phyloP scores from a whole-genome alignment of 2,113 vertebrate species.

The Neotoma lepida region DNA sequence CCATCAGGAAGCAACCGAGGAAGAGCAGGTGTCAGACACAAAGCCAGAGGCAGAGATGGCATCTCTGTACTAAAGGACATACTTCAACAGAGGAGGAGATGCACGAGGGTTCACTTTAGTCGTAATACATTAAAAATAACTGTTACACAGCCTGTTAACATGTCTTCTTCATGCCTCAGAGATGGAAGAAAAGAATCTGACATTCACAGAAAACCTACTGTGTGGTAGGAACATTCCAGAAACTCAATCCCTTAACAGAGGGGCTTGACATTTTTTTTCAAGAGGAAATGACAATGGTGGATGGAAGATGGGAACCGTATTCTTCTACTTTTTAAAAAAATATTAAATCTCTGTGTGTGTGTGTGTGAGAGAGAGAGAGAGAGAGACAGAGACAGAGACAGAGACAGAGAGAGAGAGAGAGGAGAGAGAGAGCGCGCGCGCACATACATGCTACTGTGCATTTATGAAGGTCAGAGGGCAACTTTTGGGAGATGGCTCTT shows the following conservation, averaged over 20 bases:
- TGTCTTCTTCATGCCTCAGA: neutral
- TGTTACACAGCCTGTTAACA: neutral
- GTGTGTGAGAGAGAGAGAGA: neutral
- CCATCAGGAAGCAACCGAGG: too few relatives aligned
- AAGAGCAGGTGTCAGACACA: too few relatives aligned
- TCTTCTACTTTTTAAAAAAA: neutral
- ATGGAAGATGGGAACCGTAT: neutral
- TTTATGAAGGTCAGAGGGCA: neutral
- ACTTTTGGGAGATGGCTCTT: neutral
- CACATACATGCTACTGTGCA: neutral
- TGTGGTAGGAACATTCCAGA: neutral
- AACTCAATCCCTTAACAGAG: neutral
- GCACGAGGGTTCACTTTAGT: too few relatives aligned
- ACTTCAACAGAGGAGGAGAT: neutral
- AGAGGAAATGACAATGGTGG: neutral
- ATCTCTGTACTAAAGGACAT: neutral
- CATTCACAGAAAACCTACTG: neutral
- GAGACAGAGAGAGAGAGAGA: neutral
- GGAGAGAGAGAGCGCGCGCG: rapidly evolving
- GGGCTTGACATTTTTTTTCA: neutral
- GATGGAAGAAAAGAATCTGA: neutral
- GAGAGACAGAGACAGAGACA: neutral
- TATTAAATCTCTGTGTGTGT: neutral
- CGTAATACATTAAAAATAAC: neutral
- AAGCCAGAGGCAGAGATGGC: too few relatives aligned